phyloP scores from a whole-genome alignment of 2,113 vertebrate species.

The Campylorhamphus procurvoides region DNA sequence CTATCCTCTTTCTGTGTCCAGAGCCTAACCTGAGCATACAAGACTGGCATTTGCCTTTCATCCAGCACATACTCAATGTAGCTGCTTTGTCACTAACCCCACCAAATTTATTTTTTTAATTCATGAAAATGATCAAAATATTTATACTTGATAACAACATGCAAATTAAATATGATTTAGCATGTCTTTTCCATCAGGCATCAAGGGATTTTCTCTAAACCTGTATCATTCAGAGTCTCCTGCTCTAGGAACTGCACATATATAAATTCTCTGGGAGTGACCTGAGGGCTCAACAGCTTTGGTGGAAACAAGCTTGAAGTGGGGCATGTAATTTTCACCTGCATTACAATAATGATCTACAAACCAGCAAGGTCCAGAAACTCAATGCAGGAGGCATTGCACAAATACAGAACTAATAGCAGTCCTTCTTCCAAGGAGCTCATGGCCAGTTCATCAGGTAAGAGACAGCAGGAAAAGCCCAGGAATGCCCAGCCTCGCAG shows the following conservation, averaged over 20 bases:
- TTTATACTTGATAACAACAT: neutral
- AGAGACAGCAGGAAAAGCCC: neutral
- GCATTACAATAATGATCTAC: neutral
- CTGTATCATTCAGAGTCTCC: neutral
- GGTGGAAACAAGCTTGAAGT: neutral
- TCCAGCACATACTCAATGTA: neutral
- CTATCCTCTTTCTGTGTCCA: neutral
- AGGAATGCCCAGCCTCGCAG: neutral
- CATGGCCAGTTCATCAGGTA: neutral
- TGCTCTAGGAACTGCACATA: neutral
- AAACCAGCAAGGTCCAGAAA: neutral
- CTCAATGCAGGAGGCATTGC: neutral
- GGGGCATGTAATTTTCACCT: neutral
- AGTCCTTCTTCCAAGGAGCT: neutral
- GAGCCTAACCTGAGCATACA: neutral
- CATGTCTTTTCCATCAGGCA: neutral
- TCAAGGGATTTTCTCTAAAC: neutral
- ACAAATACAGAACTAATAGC: neutral
- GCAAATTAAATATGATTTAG: neutral
- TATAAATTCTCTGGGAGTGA: neutral
- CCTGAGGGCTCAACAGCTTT: neutral
- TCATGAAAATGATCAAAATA: neutral
- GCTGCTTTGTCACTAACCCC: rapidly evolving
- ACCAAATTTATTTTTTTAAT: rapidly evolving
- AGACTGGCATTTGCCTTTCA: neutral